Conservation (phyloP, 1,140 invertebrate genomes). For the Drosophila ogumai region DNA sequence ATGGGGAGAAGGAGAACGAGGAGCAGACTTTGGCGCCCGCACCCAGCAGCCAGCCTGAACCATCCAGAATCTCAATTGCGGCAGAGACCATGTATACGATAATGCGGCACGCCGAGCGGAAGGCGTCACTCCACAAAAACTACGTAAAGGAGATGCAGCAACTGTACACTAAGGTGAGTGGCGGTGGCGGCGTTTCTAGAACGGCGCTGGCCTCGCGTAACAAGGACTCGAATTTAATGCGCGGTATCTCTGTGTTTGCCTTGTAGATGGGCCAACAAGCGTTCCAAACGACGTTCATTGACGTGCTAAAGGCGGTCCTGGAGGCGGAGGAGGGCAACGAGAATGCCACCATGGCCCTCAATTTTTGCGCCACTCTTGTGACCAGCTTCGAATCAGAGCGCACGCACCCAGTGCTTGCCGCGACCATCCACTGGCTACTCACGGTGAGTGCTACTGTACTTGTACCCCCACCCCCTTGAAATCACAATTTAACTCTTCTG, state of each 20-base stretch:
- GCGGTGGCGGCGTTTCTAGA: neutral
- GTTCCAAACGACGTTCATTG: slow-evolving; percentile 86
- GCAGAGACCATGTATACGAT: slow-evolving; percentile 79
- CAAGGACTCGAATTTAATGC: neutral
- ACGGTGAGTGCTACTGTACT: slow-evolving; percentile 83
- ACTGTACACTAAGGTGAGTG: slow-evolving; percentile 86
- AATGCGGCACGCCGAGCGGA: slow-evolving; percentile 87
- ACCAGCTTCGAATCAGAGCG: slow-evolving; percentile 86
- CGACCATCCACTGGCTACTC: slow-evolving; percentile 86
- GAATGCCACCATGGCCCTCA: slow-evolving; percentile 88
- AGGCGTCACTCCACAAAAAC: slow-evolving; percentile 87
- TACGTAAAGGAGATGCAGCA: slow-evolving; percentile 87
- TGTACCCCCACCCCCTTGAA: neutral
- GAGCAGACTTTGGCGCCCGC: slow-evolving; percentile 1
- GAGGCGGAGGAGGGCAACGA: slow-evolving; percentile 88
- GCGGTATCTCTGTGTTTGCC: neutral
- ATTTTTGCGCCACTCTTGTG: slow-evolving; percentile 89
- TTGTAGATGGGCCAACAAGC: slow-evolving; percentile 85
- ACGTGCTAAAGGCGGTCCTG: slow-evolving; percentile 86
- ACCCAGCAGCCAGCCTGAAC: neutral
- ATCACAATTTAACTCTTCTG: neutral
- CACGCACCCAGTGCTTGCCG: slow-evolving; percentile 86
- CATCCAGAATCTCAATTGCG: neutral
- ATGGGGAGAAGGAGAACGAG: slow-evolving; percentile 54
- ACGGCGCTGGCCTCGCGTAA: neutral